Evolutionary conservation across 2,797 vertebrate species (phyloP).

Genomic region (Cryptoprocta ferox): DNA sequence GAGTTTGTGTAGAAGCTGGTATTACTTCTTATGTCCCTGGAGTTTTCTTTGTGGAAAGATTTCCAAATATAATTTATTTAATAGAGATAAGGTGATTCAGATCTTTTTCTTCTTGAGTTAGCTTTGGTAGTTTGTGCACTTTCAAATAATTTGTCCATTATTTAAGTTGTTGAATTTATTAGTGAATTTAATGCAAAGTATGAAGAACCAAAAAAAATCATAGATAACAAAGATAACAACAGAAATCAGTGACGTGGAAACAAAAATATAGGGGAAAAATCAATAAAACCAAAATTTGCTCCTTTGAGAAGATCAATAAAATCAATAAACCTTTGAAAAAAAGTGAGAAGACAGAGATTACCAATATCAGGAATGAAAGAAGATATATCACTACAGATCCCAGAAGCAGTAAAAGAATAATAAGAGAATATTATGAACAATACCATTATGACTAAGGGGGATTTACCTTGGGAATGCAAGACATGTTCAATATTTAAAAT

Average conservation of each 20-base stretch:
- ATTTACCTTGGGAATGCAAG: background rate
- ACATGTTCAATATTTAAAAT: constrained; percentile 3
- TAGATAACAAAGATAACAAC: background rate
- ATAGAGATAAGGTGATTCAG: background rate
- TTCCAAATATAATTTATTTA: background rate
- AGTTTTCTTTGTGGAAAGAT: background rate
- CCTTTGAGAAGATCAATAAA: background rate
- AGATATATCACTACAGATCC: background rate
- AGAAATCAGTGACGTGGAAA: background rate
- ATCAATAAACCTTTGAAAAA: background rate
- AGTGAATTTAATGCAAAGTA: background rate
- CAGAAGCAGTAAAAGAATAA: background rate
- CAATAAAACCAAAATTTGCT: background rate
- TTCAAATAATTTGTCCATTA: background rate
- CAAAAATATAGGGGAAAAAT: background rate
- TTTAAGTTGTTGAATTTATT: background rate
- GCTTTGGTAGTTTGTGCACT: background rate
- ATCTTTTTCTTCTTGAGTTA: background rate
- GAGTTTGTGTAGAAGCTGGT: background rate
- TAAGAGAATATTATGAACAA: background rate
- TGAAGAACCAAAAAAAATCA: background rate
- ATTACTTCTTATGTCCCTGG: background rate
- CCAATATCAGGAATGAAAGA: background rate
- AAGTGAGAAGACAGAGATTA: background rate
- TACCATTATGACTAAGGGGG: background rate